Evolutionary conservation across 2,113 vertebrate species (phyloP), one percentile per base, ranked within the genome.

Genomic region (Malurus melanocephalus): DNA sequence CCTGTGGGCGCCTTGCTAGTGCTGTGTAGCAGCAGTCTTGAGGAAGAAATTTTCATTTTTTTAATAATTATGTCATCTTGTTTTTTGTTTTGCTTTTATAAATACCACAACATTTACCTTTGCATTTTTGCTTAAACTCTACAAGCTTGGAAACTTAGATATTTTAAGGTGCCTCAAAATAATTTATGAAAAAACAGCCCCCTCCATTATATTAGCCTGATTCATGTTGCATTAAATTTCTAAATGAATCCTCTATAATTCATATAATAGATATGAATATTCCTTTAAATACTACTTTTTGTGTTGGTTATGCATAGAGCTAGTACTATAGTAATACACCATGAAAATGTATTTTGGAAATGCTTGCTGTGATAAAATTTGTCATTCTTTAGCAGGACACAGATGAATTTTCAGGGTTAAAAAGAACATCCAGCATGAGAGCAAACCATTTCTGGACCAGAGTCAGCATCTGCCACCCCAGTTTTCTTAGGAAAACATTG

Each of bases 401-500:
- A 42, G 48, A 83, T 76, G 64, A 95, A 55, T 62, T 80, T 74
- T 55, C 40, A 95, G 90, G 71, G 90, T 94, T 94, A 93, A 94
- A 92, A 90, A 85, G 62, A 88, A 74, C 46, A 90, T 76, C 40
- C 26, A 76, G 23, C 51, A 74, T 60, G 62, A 84, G 75, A 90
- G 52, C 80, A 80, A 93, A 76, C 20, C 5, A 1, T 84, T 92
- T 87, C 80, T 95, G 90, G 78, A 84, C 74, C 67, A 45, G n/a
- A 57, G 87, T 82, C 90, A 93, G 72, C 67, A 77, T 94, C 88
- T 95, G 64, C 90, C 94, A 95, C 90, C 78, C 88, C 16, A 14
- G 38, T 93, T 94, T 88, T 94, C 86, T 79, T 91, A 88, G 43
- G 92, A 96, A 95, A 95, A 94, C 71, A 53, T 28, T 59, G 64